Conservation (phyloP, 2,888 invertebrate genomes). For the Teinopalpus imperialis region DNA sequence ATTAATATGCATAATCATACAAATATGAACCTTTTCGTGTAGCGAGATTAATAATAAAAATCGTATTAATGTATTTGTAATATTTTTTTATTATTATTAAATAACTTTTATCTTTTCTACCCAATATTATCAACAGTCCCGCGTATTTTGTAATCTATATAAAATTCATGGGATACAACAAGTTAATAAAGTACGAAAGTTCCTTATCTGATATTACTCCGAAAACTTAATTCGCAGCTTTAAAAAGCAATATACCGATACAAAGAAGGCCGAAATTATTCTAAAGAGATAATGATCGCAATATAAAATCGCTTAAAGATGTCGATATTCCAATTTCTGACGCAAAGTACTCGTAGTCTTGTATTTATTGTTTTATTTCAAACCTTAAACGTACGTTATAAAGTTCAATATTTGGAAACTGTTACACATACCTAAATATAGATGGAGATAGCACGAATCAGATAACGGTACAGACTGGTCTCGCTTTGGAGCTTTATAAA, state of each 20-base stretch:
- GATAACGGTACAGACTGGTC: constrained; percentile 17
- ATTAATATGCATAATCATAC: too few species aligned
- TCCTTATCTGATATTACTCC: constrained; percentile 5
- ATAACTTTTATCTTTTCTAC: too few species aligned
- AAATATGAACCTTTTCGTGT: too few species aligned
- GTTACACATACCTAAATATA: not conserved
- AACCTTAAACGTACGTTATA: too few species aligned
- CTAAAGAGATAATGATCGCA: constrained; percentile 13
- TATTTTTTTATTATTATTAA: too few species aligned
- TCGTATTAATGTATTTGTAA: too few species aligned
- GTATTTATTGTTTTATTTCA: too few species aligned
- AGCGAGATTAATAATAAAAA: too few species aligned
- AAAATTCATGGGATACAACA: too few species aligned
- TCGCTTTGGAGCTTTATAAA: constrained; percentile 5
- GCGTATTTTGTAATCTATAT: too few species aligned
- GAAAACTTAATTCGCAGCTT: constrained; percentile 10
- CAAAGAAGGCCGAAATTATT: constrained; percentile 5
- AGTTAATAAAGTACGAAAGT: too few species aligned
- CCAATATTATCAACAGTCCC: too few species aligned
- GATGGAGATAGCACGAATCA: constrained; percentile 8
- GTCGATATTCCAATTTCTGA: constrained; percentile 3
- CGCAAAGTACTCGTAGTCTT: constrained; percentile 7
- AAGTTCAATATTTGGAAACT: not conserved
- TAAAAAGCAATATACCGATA: constrained; percentile 11
- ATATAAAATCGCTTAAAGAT: constrained; percentile 17